These are phyloP conservation scores for Dicaeum eximium DNA, from an alignment of 2,113 vertebrate species.

Conservation along the genomic window DNA sequence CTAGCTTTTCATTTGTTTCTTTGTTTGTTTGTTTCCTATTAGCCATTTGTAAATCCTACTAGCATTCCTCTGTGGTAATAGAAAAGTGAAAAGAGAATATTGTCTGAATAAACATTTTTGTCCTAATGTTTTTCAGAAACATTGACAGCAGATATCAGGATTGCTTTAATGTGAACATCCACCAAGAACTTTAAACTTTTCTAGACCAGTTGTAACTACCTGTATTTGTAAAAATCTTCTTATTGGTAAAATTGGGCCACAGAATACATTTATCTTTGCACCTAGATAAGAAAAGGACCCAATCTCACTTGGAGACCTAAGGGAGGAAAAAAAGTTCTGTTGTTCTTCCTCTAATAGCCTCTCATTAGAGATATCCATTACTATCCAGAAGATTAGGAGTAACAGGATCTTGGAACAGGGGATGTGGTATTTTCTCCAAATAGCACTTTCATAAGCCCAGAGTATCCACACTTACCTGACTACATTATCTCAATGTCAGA, in stretches of 20 bases:
- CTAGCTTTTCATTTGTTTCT: background rate
- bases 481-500: background rate
- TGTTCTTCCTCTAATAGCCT: background rate
- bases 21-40: background rate
- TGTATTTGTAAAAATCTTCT: background rate
- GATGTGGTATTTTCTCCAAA: background rate
- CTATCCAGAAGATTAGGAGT: background rate
- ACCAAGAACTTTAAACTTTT: background rate
- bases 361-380: background rate
- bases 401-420: background rate
- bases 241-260: background rate
- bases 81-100: background rate
- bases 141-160: background rate
- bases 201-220: background rate
- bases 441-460: background rate
- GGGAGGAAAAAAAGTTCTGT: accelerated
- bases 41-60: background rate
- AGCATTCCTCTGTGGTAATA: background rate
- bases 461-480: background rate
- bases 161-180: background rate
- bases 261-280: background rate
- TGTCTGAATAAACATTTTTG: background rate
- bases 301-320: background rate
- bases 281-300: background rate
- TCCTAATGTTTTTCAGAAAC: background rate